Evolutionary conservation across 1,140 invertebrate species (phyloP), one percentile per base, ranked within the genome.

Genomic region (Arctopsyche grandis): DNA sequence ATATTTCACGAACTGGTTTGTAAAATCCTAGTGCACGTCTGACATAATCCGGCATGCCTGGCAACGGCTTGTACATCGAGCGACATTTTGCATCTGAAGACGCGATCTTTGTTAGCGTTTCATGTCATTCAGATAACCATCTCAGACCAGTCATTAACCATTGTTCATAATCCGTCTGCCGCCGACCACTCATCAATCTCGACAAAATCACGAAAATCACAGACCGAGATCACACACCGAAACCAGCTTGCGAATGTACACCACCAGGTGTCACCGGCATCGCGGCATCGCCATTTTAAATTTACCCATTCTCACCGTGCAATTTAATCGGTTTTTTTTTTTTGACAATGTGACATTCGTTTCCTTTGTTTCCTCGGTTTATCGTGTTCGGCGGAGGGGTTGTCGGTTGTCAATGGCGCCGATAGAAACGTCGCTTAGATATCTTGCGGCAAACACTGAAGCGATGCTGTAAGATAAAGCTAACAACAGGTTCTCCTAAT

Each of bases 401-500:
- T 22, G 75, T 75, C 76, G 69, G 43, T 81, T 78, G 80, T 81
- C 80, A 81, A 75, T 81, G 75, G 66, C 19, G 52, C 26, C 56
- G 58, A 80, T 77, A 77, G 76, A 80, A 80, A 80, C 66, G 52
- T 77, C 66, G 10, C 73, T n/a, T 44, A 80, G 75, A 78, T 79
- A 78, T 81, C 76, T 76, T 66, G 75, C 60, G n/a, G 58, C 22
- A 66, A 38, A 26, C 60, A 46, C 60, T 60, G 7, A 60, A 71
- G 48, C 44, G 80, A 81, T 81, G 80, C 80, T 79, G 80, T 79
- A 77, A 81, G 80, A 81, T 81, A 81, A 77, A 81, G 77, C 43
- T 48, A 58, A 81, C 80, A 81, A 81, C 80, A 81, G 80, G 80
- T 81, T 81, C 75, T 66, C 78, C 44, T 79, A 81, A 81, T 81